Base-by-base conservation (phyloP, 2,113 vertebrate genomes). In the Mobula birostris region DNA sequence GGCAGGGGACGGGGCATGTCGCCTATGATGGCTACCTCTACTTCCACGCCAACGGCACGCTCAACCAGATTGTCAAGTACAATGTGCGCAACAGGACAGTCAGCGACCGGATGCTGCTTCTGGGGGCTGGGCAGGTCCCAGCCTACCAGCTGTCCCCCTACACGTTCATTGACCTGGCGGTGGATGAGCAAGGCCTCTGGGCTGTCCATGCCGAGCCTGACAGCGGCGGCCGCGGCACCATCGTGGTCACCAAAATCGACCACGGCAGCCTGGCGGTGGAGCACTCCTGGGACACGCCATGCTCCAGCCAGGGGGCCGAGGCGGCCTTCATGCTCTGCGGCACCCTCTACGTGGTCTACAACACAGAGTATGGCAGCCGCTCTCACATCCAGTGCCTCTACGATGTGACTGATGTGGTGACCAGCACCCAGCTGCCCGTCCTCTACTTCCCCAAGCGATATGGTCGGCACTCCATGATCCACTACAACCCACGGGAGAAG, bases 151-250 rank as follows among this genome's bases (percentile, higher is more conserved):
- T 98, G 94, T 97, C 97, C 17, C 96, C 98, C 0, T 96, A 97
- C 32, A 99, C 97, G 27, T 98, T 97, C 95, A 96, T 99, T 93
- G 98, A 99, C 95, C 95, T 99, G 95, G 98, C 98, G 29, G 96
- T 98, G 1, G 99, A 99, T 0, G 98, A 99, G 93, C 97, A 98
- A 0, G 98, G 98, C 48, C 97, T 99, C 56, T 99, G 99, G 99
- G 97, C 98, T 94, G 97, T 99, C 21, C 97, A 99, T 0, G 96
- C 98, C 11, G 98, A 99, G 63, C 96, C 97, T 7, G 97, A 98
- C 76, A 96, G 96, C 0, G 6, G 2, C 32, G 96, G 94, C 15
- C 96, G 94, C 15, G 97, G 97, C 32, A 98, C 98, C 95, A 96
- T 99, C 80, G 97, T 98, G 83, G 95, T 99, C 94, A 98, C 97